Conservation (phyloP, 2,888 invertebrate genomes). For the Drosophila tanythrix region DNA sequence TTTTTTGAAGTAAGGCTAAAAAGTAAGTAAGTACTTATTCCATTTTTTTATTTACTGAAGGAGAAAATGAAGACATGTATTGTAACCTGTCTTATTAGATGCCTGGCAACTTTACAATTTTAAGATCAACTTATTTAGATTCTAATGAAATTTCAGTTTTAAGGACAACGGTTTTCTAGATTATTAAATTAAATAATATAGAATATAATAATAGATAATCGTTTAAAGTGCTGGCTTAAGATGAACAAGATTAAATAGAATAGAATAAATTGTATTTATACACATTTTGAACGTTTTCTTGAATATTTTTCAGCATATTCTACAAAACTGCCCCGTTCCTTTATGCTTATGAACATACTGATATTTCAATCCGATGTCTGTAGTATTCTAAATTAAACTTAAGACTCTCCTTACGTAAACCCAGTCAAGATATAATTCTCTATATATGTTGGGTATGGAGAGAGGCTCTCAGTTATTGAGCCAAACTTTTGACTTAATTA, state of each 20-base stretch:
- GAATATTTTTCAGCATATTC: background rate
- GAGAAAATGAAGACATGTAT: background rate
- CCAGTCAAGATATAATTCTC: background rate
- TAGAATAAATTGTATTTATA: background rate
- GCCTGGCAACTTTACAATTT: background rate
- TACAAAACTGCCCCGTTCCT: fast-evolving
- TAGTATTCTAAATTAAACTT: background rate
- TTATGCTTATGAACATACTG: background rate
- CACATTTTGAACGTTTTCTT: background rate
- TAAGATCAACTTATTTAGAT: no score
- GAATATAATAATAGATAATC: background rate
- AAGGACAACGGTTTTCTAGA: no score
- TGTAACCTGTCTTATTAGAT: background rate
- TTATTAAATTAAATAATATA: background rate
- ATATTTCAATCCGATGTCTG: background rate
- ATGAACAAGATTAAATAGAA: background rate
- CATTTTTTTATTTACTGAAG: background rate
- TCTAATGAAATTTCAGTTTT: no score
- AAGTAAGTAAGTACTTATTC: background rate
- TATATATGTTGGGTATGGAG: background rate
- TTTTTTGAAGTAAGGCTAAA: background rate
- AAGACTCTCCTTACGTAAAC: background rate
- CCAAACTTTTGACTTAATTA: background rate
- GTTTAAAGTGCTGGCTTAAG: background rate
- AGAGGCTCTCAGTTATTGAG: background rate